Base-by-base conservation (phyloP, 2,113 vertebrate species). In the Cryptotis parvus region DNA sequence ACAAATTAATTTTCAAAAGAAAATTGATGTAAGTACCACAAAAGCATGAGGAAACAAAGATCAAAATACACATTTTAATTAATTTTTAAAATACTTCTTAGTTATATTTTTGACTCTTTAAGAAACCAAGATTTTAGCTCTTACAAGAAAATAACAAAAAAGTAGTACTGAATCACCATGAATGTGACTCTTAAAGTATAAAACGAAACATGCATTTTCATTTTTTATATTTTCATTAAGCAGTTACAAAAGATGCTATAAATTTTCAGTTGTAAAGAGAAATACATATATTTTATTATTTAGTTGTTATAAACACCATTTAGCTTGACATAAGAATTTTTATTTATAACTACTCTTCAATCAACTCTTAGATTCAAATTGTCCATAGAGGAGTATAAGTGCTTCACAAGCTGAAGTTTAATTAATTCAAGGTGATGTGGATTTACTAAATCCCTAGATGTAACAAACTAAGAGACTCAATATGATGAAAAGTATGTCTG, bases 201-300 rank as follows among this genome's bases (percentile, higher is more conserved):
- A 49, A 49, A 66, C 49, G 4, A 43, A 76, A 72, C 1, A 4
- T 43, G 55, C 22, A 39, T 55, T 74, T 72, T 35, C 11, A 68
- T n/a, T n/a, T 84, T 52, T 1, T 84, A 73, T 45, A 77, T 3
- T n/a, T 3, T 45, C 65, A 37, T n/a, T 0, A 4, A 66, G 12
- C 9, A 43, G n/a, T 70, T 35, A 78, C 74, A 86, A 76, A 10
- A 83, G 29, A 18, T 77, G 2, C 1, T 66, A 10, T 37, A 52
- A 84, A 31, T 78, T 61, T 58, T 12, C 52, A 49, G 11, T 55
- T 94, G 3, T 66, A 55, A 81, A 84, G 16, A 84, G 12, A 76
- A 31, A 52, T 92, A 86, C 81, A 79, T 87, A 68, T 83, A 4
- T 10, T 58, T 11, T 4, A 85, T 76, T 94, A 49, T n/a, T 79